Evolutionary conservation across 2,797 vertebrate species (phyloP), one percentile per base, ranked within the genome.

Genomic region (Toxotes lorentzi): DNA sequence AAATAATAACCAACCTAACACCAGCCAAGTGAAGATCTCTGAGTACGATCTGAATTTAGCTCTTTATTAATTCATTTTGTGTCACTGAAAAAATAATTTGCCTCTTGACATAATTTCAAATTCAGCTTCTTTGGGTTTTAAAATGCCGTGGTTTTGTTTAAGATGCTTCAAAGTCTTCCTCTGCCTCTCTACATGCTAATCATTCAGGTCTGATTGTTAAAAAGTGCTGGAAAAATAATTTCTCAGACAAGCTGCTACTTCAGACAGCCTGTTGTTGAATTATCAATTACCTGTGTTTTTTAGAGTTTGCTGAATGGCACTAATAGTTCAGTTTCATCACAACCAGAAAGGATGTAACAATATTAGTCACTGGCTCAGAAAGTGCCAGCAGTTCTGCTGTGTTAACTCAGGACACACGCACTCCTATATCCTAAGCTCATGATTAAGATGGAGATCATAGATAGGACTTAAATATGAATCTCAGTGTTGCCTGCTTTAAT

Each of bases 321-420:
- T 21, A 54, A 27, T 58, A 51, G 40, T 57, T 65, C 53, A 38
- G 53, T 74, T 58, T 41, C 67, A 58, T 47, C 30, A 70, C 30
- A 4, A 14, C 34, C 13, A 57, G 40, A 51, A 34, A 58, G 43
- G 43, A 50, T 58, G 62, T 51, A 30, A 38, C 62, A 16, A 14
- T 14, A 21, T 45, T 19, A 34, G 16, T 57, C 71, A 50, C 51
- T 66, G 24, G 5, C 43, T 73, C 48, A 5, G 24, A 48, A 47
- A 47, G 12, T 14, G 61, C 41, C 10, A 32, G 38, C 24, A 19
- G 21, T 63, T 48, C 41, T 54, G 48, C 21, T 4, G 5, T 23
- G 27, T 58, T 17, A 58, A 16, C 17, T 24, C 51, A 45, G 16
- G 38, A 66, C 48, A 48, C 5, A 64, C 21, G 12, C 60, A 43